Base-by-base conservation (phyloP, 2,888 invertebrate species). In the Apodemia duryi region DNA sequence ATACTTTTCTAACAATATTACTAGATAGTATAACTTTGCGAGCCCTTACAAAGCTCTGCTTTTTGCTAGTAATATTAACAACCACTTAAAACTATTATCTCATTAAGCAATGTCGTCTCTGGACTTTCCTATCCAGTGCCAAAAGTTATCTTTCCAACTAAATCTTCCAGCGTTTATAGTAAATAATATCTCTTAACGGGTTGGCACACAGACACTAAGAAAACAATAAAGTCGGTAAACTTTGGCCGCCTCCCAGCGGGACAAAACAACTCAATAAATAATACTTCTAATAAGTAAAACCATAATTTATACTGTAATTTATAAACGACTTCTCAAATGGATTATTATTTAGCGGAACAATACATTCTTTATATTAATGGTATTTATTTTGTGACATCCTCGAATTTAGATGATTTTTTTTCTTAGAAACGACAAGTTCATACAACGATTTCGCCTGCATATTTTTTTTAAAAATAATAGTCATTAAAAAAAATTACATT, bases 181-280 rank as follows among this genome's bases (percentile, higher is more conserved):
- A 65, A 66, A 64, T 67, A 68, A 71, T 71, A 72, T 70, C 69
- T 67, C 69, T 71, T 67, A 69, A 67, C 67, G 70, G 66, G 67
- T 66, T 64, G 67, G 67, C 66, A 69, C 69, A 69, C 71, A 71
- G 72, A 72, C 73, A 66, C 70, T 69, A 69, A 70, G 70, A 66
- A 71, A 73, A 70, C 70, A 69, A 68, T 70, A 68, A 70, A 69
- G 64, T 65, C 67, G 66, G 54, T 65, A 68, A 72, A 69, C 73
- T 69, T 73, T 73, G 69, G 73, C 69, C 66, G 61, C 28, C 57
- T 38, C 67, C 70, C 73, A 71, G 65, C 65, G 67, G 63, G 65
- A 70, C 66, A 71, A 72, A 72, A 73, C 71, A 69, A 69, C 68
- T 43, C 67, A 65, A 67, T 67, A 66, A 64, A 66, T 64, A 66